phyloP scores from a whole-genome alignment of 1,140 invertebrate species.

The Gryllus bimaculatus region DNA sequence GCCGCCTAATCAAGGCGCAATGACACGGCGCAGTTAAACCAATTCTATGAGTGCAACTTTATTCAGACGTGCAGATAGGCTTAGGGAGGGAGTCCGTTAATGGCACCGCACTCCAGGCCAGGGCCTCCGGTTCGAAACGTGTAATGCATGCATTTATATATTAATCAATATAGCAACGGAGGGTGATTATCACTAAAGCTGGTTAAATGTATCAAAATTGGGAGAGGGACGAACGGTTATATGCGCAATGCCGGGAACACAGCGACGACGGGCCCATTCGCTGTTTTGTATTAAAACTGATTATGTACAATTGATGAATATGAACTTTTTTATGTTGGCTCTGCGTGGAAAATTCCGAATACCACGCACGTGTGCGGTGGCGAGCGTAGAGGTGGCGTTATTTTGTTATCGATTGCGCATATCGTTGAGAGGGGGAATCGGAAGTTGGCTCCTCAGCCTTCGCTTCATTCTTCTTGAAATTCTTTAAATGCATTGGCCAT shows the following conservation, averaged over 20 bases:
- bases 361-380: not conserved
- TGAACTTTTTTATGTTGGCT: not conserved
- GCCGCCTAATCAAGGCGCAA: not conserved
- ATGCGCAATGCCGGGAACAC: not conserved
- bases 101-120: not conserved
- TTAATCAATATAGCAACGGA: not conserved
- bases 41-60: not conserved
- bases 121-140: not conserved
- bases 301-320: not conserved
- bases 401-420: too few species aligned
- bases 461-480: too few species aligned
- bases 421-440: too few species aligned
- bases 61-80: not conserved
- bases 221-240: not conserved
- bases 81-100: not conserved
- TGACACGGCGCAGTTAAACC: not conserved
- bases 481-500: too few species aligned
- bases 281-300: constrained; percentile 5
- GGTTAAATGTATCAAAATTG: constrained; percentile 5
- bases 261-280: not conserved
- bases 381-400: too few species aligned
- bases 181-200: constrained; percentile 4
- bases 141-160: constrained; percentile 5
- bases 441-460: too few species aligned
- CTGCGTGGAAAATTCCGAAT: not conserved